Conservation (phyloP, 2,113 vertebrate genomes). For the Otocyon megalotis region DNA sequence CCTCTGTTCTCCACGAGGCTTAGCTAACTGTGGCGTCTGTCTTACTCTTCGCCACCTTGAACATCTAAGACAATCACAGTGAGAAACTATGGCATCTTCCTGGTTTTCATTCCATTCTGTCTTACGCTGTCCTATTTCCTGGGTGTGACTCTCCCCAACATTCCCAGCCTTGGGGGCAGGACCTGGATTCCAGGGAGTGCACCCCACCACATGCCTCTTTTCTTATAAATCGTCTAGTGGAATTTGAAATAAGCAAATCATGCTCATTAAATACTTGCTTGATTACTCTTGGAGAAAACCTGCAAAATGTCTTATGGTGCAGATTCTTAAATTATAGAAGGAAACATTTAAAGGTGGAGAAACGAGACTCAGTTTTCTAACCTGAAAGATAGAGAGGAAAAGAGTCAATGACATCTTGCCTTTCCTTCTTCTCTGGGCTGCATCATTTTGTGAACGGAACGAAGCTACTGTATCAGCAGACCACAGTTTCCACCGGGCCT, state of each 20-base stretch:
- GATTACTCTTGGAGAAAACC: conserved; percentile 40
- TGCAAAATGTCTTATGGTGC: not conserved
- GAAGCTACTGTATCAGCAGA: not conserved
- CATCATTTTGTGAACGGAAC: not conserved
- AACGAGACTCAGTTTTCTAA: not conserved
- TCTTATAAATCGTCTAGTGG: accelerated
- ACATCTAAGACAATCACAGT: not conserved
- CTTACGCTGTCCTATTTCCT: not conserved
- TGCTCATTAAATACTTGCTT: not conserved
- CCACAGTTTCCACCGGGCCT: accelerated
- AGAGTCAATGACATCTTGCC: not conserved
- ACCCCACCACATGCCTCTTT: accelerated
- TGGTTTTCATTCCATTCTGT: not conserved
- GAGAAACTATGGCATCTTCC: not conserved
- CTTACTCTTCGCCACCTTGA: not conserved
- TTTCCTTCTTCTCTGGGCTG: not conserved
- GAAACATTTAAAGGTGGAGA: not conserved
- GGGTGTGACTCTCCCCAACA: not conserved
- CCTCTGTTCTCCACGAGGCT: not conserved
- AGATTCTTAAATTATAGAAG: not conserved
- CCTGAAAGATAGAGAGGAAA: not conserved
- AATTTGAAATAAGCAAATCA: not conserved
- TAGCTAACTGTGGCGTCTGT: accelerated
- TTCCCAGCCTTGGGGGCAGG: not conserved
- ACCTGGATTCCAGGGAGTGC: not conserved